A percentile compares a stretch with the other conserved stretches of the same genome.
Evolutionary conservation across 2,888 invertebrate genomes (phyloP).

Genomic region (Xylophagus ater): DNA sequence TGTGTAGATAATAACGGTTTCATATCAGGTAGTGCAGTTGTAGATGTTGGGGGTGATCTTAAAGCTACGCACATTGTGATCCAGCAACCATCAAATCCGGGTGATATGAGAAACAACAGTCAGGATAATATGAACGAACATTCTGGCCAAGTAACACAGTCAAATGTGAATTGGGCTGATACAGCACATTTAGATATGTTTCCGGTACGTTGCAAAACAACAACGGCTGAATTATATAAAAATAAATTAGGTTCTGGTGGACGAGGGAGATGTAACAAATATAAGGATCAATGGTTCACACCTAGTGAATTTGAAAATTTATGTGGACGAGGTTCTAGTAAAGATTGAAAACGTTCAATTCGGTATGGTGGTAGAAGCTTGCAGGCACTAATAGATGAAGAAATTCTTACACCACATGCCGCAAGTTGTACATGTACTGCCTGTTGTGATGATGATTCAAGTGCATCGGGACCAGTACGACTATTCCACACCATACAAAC

Average conservation of each 20-base stretch:
- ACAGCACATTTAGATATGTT: constrained; percentile 71
- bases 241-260: constrained; percentile 82
- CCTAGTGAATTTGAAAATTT: constrained; percentile 91
- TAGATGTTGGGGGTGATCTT: constrained; percentile 52
- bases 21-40: constrained; percentile 54
- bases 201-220: constrained; percentile 83
- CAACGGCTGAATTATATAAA: constrained; percentile 85
- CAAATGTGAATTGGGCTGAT: constrained; percentile 52
- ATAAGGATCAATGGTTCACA: constrained; percentile 77
- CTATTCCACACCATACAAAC: constrained; percentile 87
- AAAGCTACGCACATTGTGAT: constrained; percentile 66
- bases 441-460: constrained; percentile 86
- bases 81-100: constrained; percentile 44
- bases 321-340: constrained; percentile 87
- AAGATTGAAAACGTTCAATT: constrained; percentile 95
- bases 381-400: constrained; percentile 86
- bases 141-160: constrained; percentile 26
- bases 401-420: constrained; percentile 82
- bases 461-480: constrained; percentile 83
- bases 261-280: constrained; percentile 80
- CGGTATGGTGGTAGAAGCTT: constrained; percentile 85
- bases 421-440: constrained; percentile 92
- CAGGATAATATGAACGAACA: constrained; percentile 16
- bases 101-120: no score
- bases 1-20: constrained; percentile 81